Percentiles rank a stretch among this genome's conserved stretches.
These are phyloP conservation scores for Columba guinea DNA, from an alignment of 2,797 vertebrate genomes.

Conservation along the genomic window DNA sequence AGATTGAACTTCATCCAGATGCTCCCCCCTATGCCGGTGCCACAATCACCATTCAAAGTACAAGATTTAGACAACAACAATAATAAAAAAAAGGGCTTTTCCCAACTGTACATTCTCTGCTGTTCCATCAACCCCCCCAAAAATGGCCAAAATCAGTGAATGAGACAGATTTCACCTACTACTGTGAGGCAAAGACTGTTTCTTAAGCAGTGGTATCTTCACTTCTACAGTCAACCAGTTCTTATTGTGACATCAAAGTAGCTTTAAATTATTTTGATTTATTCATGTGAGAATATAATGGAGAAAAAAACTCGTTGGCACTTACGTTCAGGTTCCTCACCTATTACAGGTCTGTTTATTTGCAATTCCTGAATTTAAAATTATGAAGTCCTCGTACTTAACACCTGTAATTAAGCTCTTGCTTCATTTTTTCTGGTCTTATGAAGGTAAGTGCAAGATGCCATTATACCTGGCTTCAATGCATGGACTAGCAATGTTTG, in stretches of 20 bases:
- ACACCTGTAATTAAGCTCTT: neutral
- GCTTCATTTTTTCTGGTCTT: neutral
- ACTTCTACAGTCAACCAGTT: neutral
- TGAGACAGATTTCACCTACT: neutral
- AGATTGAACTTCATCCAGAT: neutral
- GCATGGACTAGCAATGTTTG: neutral
- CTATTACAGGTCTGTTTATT: neutral
- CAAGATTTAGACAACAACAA: neutral
- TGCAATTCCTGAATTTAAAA: neutral
- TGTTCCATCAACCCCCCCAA: neutral
- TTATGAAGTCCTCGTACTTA: neutral
- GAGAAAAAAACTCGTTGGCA: neutral
- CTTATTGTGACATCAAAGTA: neutral
- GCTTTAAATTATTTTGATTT: neutral
- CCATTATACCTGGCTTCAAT: neutral
- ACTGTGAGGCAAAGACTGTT: neutral
- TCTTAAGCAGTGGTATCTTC: neutral
- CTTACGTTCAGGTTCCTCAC: fast-evolving
- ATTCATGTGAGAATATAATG: neutral
- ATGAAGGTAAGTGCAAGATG: neutral
- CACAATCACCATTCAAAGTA: no score
- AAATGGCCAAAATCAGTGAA: neutral
- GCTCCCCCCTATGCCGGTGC: neutral
- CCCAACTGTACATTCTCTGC: neutral
- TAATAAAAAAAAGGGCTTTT: no score